Base-by-base conservation (phyloP, 2,888 invertebrate species). In the Acronicta psi region DNA sequence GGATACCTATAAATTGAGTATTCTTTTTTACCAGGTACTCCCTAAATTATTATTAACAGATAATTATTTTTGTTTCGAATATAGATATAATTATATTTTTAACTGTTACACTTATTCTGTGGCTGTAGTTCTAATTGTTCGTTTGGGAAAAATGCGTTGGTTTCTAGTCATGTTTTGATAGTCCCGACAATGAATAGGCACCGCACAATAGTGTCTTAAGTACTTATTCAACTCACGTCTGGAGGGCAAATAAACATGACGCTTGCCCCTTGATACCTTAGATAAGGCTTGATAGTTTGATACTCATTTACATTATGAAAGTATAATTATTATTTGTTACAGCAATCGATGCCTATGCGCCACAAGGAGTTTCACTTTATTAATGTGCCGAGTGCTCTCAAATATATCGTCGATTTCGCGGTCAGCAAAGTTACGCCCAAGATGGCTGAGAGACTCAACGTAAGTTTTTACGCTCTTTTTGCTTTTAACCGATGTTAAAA, bases 331-430 rank as follows among this genome's bases (percentile, higher is more conserved):
- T 59, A 47, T 67, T 59, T 69, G 47, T 88, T 94, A 53, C 88
- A 96, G 96, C 97, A 97, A 95, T 97, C 97, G 0, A 70, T 96
- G 62, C 97, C 98, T 8, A 95, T 97, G 95, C 94, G 97, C 14
- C 97, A 97, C 88, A 97, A 97, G 86, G 96, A 96, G 80, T 95
- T 97, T 40, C 96, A 97, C 81, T 90, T 96, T 59, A 87, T 97
- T 34, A 96, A 97, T 81, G 90, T 97, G 14, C 96, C 97, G 1
- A 80, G 95, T n/a, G 94, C 96, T 0, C 84, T 97, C n/a, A 96
- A 96, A 77, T 97, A 97, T 87, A 94, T 97, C 18, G 95, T 96
- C 59, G 97, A 97, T 80, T 96, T 97, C 80, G 96, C 96, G 0
- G 94, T 95, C 71, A 95, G 95, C 47, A 95, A 96, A 79, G 94